phyloP scores from a whole-genome alignment of 2,888 invertebrate species.

The Fragum sueziense region DNA sequence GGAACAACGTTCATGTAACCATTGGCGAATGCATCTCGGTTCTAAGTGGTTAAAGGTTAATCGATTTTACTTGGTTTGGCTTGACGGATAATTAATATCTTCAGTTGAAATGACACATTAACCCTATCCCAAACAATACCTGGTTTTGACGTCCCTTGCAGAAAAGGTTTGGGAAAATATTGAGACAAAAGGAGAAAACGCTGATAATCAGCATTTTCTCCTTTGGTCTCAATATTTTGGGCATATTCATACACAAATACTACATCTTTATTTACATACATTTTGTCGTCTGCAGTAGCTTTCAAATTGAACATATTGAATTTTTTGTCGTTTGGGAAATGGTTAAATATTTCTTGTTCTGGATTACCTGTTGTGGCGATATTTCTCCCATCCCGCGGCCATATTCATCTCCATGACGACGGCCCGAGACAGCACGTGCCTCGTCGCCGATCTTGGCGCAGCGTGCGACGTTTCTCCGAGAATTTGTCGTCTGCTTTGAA shows the following conservation, averaged over 20 bases:
- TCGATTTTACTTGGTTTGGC: conserved; percentile 45
- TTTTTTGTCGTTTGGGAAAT: too few species aligned
- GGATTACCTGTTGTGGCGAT: conserved; percentile 57
- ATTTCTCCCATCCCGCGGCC: conserved; percentile 56
- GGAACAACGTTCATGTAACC: too few species aligned
- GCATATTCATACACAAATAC: too few species aligned
- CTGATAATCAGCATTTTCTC: too few species aligned
- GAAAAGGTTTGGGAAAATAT: too few species aligned
- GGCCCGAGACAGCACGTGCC: conserved; percentile 39
- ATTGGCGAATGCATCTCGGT: neutral
- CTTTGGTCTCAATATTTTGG: too few species aligned
- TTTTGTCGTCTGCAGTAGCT: too few species aligned
- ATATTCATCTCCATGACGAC: conserved; percentile 52
- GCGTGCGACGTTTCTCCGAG: neutral
- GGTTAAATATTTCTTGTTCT: conserved; percentile 60
- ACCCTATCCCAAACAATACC: too few species aligned
- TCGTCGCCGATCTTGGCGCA: conserved; percentile 8
- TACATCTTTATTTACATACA: too few species aligned
- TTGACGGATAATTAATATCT: conserved; percentile 60
- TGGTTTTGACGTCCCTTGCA: too few species aligned
- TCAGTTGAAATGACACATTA: conserved; percentile 58
- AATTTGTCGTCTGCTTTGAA: conserved; percentile 1
- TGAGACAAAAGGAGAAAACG: too few species aligned
- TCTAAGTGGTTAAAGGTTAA: conserved; percentile 20
- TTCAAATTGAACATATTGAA: too few species aligned